A percentile compares a stretch with the other conserved stretches of the same genome.
Evolutionary conservation across 2,888 invertebrate genomes (phyloP).

Genomic region (Ischnura elegans): DNA sequence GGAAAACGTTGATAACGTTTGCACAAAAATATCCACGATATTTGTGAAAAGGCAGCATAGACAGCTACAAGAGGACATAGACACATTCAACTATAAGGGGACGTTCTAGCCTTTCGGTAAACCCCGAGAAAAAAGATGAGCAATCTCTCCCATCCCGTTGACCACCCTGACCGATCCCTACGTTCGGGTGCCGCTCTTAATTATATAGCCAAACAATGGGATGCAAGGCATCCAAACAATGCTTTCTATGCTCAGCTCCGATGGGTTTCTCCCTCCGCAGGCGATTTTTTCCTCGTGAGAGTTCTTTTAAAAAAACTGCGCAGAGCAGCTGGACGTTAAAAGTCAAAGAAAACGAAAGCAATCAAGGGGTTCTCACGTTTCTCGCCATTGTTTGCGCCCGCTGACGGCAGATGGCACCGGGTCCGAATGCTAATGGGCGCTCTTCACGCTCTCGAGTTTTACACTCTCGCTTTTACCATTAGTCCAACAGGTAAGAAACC

Average conservation of each 20-base stretch:
- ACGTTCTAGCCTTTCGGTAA: too few species aligned
- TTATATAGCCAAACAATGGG: background rate
- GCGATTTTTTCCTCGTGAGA: background rate
- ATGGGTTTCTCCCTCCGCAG: background rate
- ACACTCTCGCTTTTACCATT: background rate
- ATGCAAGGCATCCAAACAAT: constrained; percentile 18
- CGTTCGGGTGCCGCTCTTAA: background rate
- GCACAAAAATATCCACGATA: too few species aligned
- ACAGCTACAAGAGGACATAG: too few species aligned
- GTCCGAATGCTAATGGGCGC: background rate
- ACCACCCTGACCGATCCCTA: background rate
- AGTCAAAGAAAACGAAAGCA: background rate
- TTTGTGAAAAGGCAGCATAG: too few species aligned
- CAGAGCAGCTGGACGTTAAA: background rate
- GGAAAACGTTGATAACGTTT: too few species aligned
- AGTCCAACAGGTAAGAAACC: background rate
- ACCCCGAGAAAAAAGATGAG: too few species aligned
- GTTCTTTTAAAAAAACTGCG: background rate
- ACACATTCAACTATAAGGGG: too few species aligned
- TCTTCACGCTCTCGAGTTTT: background rate
- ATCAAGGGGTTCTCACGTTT: constrained; percentile 31
- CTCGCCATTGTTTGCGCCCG: background rate
- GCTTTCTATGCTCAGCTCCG: background rate
- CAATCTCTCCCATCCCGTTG: background rate
- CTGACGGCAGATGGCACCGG: background rate